A percentile compares a stretch with the other conserved stretches of the same genome.
Conservation (phyloP, 2,888 invertebrate genomes). For the Phortica okadai region DNA sequence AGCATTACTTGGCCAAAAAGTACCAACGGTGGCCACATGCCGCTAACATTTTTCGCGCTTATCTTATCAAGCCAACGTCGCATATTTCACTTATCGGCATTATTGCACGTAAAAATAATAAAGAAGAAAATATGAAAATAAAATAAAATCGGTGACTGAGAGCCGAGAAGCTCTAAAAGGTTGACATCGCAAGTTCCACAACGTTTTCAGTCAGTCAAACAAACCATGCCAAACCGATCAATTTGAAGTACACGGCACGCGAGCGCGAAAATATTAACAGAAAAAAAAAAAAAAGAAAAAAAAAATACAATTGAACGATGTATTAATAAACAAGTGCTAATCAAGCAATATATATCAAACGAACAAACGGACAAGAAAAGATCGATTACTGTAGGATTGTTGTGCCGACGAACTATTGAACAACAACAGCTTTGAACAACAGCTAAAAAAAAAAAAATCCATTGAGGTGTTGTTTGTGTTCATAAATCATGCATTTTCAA, state of each 20-base stretch:
- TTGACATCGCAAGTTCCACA: neutral
- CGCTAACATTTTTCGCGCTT: neutral
- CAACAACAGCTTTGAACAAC: neutral
- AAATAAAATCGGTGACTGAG: too few relatives aligned
- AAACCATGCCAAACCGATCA: conserved; percentile 8
- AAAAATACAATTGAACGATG: neutral
- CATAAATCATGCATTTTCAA: neutral
- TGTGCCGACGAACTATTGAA: neutral
- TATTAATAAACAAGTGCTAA: too few relatives aligned
- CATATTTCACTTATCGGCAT: neutral
- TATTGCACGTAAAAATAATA: neutral
- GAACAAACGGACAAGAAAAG: neutral
- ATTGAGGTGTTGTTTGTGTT: too few relatives aligned
- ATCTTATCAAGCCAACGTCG: neutral
- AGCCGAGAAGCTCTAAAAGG: neutral
- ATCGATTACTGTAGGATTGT: neutral
- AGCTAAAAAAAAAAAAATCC: neutral
- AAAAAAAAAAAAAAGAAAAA: neutral
- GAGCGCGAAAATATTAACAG: neutral
- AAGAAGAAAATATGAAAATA: neutral
- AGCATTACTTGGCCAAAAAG: neutral
- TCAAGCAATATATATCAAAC: neutral
- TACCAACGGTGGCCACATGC: neutral
- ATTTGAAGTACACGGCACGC: conserved; percentile 20
- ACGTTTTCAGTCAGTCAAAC: conserved; percentile 12